Percentiles rank a stretch among this genome's conserved stretches.
Evolutionary conservation across 1,140 invertebrate genomes (phyloP).

Genomic region (Temnothorax longispinosus): DNA sequence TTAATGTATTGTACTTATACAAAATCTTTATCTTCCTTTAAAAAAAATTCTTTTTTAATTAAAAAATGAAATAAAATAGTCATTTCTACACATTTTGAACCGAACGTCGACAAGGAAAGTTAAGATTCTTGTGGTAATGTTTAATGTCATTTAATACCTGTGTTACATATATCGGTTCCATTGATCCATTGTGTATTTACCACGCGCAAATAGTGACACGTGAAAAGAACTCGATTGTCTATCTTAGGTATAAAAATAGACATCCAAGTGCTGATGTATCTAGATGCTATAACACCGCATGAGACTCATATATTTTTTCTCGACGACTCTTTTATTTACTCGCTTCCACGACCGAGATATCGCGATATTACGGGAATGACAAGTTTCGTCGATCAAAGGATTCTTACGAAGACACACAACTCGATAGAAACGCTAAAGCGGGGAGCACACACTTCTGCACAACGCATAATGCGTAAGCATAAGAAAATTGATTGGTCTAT

Average conservation of each 20-base stretch:
- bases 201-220: constrained; percentile 3
- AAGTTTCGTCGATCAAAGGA: constrained; percentile 17
- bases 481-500: no score
- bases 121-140: not conserved
- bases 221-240: constrained; percentile 38
- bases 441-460: no score
- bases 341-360: constrained; percentile 24
- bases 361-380: constrained; percentile 10
- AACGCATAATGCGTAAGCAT: no score
- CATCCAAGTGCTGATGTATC: not conserved
- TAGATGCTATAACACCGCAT: not conserved
- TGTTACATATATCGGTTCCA: not conserved
- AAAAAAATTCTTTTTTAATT: not conserved
- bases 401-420: not conserved
- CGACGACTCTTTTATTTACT: constrained; percentile 34
- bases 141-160: not conserved
- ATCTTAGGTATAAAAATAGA: constrained; percentile 42
- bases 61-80: not conserved
- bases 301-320: constrained; percentile 4
- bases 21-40: not conserved
- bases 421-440: not conserved
- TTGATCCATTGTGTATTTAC: constrained; percentile 10
- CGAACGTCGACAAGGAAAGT: not conserved
- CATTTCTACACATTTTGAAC: not conserved
- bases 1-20: not conserved